Percentiles rank a stretch among this genome's conserved stretches.
Evolutionary conservation across 2,113 vertebrate species (phyloP).

Genomic region (Cololabis saira): DNA sequence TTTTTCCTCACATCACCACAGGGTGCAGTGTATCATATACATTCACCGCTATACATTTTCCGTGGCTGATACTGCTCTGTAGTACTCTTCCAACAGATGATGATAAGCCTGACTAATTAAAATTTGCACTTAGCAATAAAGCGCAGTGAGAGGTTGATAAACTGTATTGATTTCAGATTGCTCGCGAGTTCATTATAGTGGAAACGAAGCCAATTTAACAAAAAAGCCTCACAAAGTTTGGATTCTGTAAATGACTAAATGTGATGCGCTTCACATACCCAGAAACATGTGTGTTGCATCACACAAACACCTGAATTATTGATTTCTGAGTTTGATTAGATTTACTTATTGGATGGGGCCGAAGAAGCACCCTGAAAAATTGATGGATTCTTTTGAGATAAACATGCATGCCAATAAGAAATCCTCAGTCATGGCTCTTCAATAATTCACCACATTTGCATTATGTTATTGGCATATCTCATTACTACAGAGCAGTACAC

Average conservation of each 20-base stretch:
- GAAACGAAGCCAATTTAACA: conserved; percentile 41
- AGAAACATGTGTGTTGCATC: conserved; percentile 17
- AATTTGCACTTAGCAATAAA: conserved; percentile 62
- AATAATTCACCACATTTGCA: conserved; percentile 83
- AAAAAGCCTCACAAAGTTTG: conserved; percentile 47
- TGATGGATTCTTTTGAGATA: conserved; percentile 68
- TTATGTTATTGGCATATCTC: conserved; percentile 82
- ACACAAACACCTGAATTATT: conserved; percentile 75
- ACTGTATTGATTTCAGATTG: conserved; percentile 66
- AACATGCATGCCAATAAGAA: conserved; percentile 78
- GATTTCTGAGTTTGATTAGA: conserved; percentile 73
- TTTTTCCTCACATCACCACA: conserved; percentile 28
- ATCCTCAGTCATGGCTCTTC: conserved; percentile 74
- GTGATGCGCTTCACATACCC: conserved; percentile 17
- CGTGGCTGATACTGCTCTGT: background rate
- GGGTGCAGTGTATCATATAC: conserved; percentile 6
- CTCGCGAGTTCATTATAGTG: conserved; percentile 52
- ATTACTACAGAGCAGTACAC: conserved; percentile 74
- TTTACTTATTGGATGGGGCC: conserved; percentile 68
- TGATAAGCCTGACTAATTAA: conserved; percentile 40
- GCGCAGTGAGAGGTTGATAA: conserved; percentile 45
- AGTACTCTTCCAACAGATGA: conserved; percentile 34
- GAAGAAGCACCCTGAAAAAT: conserved; percentile 63
- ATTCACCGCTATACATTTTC: background rate
- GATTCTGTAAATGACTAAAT: conserved; percentile 33